phyloP scores from a whole-genome alignment of 1,140 invertebrate genomes.

The Eueides isabella region DNA sequence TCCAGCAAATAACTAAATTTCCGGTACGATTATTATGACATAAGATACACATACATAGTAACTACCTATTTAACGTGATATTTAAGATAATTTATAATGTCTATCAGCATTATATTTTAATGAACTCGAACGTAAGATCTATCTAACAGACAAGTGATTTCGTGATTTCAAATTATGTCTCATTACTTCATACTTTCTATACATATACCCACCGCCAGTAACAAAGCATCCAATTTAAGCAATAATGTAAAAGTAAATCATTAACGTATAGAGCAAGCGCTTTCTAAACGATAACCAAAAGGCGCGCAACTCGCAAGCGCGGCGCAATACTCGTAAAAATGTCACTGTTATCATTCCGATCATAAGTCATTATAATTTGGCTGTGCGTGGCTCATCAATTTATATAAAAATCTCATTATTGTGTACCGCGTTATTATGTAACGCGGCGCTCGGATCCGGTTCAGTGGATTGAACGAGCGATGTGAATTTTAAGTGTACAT shows the following conservation, averaged over 20 bases:
- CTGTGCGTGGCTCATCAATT: conserved; percentile 30
- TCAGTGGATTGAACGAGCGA: conserved; percentile 5
- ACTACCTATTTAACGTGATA: no score
- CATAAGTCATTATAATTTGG: conserved; percentile 35
- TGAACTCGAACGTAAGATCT: background rate
- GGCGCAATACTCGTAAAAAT: conserved; percentile 31
- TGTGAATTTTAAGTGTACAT: background rate
- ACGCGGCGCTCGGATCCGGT: conserved; percentile 17
- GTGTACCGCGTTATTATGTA: conserved; percentile 21
- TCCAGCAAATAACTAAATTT: no score
- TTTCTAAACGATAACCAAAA: conserved; percentile 32
- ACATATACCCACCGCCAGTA: background rate
- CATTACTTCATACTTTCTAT: conserved; percentile 8
- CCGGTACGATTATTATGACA: no score
- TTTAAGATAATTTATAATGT: no score
- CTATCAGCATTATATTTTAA: background rate
- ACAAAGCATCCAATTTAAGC: conserved; percentile 3
- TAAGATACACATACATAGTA: no score
- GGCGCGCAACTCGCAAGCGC: background rate
- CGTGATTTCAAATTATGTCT: conserved; percentile 2
- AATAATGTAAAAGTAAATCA: conserved; percentile 9
- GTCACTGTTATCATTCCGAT: conserved; percentile 26
- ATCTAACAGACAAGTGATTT: background rate
- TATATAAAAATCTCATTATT: conserved; percentile 35
- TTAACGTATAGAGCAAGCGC: conserved; percentile 9